Conservation (phyloP, 2,797 vertebrate species). For the Sitta carolinensis region DNA sequence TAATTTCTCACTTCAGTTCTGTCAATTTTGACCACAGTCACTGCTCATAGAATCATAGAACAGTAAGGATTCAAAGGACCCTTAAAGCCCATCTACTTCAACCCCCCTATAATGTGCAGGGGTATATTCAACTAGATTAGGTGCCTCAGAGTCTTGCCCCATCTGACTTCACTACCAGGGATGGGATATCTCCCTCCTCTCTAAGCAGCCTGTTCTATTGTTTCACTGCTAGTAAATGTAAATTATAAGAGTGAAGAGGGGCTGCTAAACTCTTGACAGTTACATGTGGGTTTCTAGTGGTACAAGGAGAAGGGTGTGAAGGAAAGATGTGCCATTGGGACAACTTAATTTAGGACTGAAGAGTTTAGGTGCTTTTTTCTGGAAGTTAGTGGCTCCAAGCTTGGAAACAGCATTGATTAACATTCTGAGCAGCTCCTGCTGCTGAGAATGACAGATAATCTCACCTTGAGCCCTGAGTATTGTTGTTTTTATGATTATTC, state of each 20-base stretch:
- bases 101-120: not conserved
- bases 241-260: not conserved
- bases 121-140: not conserved
- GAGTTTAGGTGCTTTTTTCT: not conserved
- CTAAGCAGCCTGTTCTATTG: not conserved
- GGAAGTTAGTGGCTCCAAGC: not conserved
- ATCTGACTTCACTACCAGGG: not conserved
- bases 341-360: not conserved
- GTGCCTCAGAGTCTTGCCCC: not conserved
- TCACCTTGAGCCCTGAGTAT: slow-evolving; percentile 5
- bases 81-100: not conserved
- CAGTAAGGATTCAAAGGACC: not conserved
- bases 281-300: not conserved
- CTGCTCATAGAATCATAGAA: not conserved
- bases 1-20: not conserved
- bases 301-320: not conserved
- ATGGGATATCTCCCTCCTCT: not conserved
- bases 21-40: not conserved
- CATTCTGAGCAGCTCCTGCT: not conserved
- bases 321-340: not conserved
- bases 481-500: slow-evolving; percentile 34
- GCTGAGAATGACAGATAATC: not conserved
- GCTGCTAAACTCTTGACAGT: not conserved
- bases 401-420: not conserved
- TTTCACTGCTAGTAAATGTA: not conserved